phyloP scores from a whole-genome alignment of 30 jellyfish, hydroid and myxozoan species.

The Aurelia aurita complex sp. Pacific region DNA sequence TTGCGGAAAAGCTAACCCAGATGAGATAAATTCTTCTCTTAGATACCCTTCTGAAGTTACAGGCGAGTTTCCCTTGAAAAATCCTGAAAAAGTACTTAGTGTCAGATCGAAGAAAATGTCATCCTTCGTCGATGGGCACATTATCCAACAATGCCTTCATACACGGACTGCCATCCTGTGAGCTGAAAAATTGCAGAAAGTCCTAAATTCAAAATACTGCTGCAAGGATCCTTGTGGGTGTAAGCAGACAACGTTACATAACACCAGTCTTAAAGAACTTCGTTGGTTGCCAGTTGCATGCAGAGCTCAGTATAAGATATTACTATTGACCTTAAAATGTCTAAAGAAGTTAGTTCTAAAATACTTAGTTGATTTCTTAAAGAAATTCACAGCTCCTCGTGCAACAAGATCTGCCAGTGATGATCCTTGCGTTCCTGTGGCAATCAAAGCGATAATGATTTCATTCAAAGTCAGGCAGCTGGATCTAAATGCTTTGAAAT shows the following conservation, averaged over 20 bases:
- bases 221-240: constrained; percentile 40
- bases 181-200: constrained; percentile 47
- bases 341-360: constrained; percentile 21
- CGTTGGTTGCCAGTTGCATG: constrained; percentile 49
- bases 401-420: constrained; percentile 3
- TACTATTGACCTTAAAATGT: constrained; percentile 33
- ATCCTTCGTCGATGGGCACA: no score
- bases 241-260: constrained; percentile 23
- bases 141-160: no score
- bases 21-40: no score
- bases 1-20: no score
- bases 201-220: constrained; percentile 33
- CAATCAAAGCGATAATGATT: no score
- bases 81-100: no score
- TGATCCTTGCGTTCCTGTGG: neutral
- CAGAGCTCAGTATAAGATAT: constrained; percentile 39
- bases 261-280: constrained; percentile 15
- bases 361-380: constrained; percentile 17
- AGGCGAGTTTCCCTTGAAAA: no score
- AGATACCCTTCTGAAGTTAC: no score
- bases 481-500: no score
- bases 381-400: constrained; percentile 50
- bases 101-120: no score
- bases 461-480: no score
- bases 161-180: constrained; percentile 33